Conservation (phyloP, 2,888 invertebrate species). For the Leptarthrus brevirostris region DNA sequence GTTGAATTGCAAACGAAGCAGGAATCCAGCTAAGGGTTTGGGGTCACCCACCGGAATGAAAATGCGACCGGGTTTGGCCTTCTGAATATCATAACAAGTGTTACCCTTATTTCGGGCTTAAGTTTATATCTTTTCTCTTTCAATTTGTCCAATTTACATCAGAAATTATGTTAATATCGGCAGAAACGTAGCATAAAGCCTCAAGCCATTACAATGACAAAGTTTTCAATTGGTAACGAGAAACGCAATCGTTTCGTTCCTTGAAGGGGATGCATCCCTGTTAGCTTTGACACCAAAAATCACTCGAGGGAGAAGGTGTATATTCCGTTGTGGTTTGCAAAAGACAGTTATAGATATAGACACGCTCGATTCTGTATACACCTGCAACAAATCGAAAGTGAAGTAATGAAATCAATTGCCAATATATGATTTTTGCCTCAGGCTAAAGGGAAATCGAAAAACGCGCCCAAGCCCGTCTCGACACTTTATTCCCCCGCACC, state of each 20-base stretch:
- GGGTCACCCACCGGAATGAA: slow-evolving; percentile 37
- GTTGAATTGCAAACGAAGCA: slow-evolving; percentile 57
- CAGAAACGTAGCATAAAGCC: slow-evolving; percentile 24
- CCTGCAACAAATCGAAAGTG: slow-evolving; percentile 49
- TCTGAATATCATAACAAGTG: slow-evolving; percentile 48
- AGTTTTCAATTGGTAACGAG: slow-evolving; percentile 39
- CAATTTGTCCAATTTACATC: slow-evolving; percentile 55
- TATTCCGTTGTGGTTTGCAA: no score
- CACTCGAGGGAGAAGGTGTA: neutral
- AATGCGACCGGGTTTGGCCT: slow-evolving; percentile 42
- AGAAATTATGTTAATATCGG: slow-evolving; percentile 53
- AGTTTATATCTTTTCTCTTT: slow-evolving; percentile 52
- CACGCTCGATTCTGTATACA: neutral
- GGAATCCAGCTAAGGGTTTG: slow-evolving; percentile 47
- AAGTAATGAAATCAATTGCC: slow-evolving; percentile 54
- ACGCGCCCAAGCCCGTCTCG: slow-evolving; percentile 37
- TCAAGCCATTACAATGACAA: slow-evolving; percentile 40
- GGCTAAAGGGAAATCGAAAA: slow-evolving; percentile 52
- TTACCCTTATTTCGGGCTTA: slow-evolving; percentile 46
- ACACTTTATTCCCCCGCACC: slow-evolving; percentile 41
- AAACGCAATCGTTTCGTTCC: slow-evolving; percentile 22
- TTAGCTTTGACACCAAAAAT: slow-evolving; percentile 5
- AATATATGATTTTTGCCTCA: slow-evolving; percentile 52
- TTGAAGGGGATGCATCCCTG: slow-evolving; percentile 13
- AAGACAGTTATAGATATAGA: no score